Percentiles rank a stretch among this genome's conserved stretches.
These are phyloP conservation scores for Oxyruncus cristatus DNA, from an alignment of 2,113 vertebrate species.

Conservation along the genomic window DNA sequence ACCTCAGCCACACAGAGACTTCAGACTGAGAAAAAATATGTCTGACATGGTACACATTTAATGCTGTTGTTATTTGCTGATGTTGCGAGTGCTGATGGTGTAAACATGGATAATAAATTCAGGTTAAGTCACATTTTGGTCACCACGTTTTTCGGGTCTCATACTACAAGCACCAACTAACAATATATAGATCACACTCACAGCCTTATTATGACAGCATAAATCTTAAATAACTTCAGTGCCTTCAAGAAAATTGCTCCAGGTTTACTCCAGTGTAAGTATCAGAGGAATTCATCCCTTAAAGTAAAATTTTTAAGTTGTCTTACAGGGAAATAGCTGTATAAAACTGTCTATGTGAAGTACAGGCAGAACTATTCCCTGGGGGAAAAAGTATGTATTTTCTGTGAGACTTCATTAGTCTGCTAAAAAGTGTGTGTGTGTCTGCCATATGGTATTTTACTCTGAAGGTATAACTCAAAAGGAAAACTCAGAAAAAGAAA, in stretches of 20 bases:
- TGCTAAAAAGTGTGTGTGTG: conserved; percentile 17
- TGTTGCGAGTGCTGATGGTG: background rate
- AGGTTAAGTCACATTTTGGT: background rate
- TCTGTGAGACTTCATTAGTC: conserved; percentile 62
- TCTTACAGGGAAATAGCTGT: conserved; percentile 1
- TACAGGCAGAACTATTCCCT: conserved; percentile 35
- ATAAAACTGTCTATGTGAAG: conserved; percentile 25
- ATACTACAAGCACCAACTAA: background rate
- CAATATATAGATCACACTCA: background rate
- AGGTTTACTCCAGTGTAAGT: background rate
- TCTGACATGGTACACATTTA: background rate
- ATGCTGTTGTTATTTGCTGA: background rate
- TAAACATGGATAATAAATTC: background rate
- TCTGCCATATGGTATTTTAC: conserved; percentile 69
- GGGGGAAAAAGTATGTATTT: conserved; percentile 19
- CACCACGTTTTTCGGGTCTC: background rate
- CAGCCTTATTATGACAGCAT: background rate
- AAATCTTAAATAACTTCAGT: background rate
- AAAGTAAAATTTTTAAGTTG: background rate
- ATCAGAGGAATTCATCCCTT: background rate
- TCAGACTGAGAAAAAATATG: background rate
- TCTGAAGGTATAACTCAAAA: conserved; percentile 58
- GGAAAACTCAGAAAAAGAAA: conserved; percentile 20
- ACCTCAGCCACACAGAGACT: background rate
- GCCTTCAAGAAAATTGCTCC: background rate